A percentile compares a stretch with the other conserved stretches of the same genome.
phyloP scores from a whole-genome alignment of 2,888 invertebrate genomes.

The Thalpophila matura region DNA sequence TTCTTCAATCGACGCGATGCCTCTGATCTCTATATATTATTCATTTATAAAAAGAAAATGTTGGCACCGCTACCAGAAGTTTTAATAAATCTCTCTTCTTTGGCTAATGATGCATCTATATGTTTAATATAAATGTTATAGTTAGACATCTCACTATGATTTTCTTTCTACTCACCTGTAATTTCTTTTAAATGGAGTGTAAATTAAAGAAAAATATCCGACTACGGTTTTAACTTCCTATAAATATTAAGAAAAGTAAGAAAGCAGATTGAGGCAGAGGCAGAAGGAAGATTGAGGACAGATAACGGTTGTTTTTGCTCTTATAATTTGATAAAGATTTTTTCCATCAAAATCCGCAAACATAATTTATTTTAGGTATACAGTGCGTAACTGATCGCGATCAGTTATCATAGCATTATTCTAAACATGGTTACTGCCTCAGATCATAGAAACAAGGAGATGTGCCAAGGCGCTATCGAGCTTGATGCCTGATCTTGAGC shows the following conservation, averaged over 20 bases:
- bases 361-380: constrained; percentile 59
- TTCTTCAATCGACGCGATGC: constrained; percentile 29
- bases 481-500: no score
- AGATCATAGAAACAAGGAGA: no score
- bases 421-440: constrained; percentile 26
- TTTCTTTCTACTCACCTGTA: neutral
- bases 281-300: constrained; percentile 42
- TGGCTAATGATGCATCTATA: constrained; percentile 5
- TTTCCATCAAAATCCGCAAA: constrained; percentile 55
- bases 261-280: constrained; percentile 43
- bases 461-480: no score
- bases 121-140: neutral
- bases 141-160: neutral
- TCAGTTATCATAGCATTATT: constrained; percentile 54
- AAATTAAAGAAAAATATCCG: constrained; percentile 18
- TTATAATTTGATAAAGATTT: constrained; percentile 50
- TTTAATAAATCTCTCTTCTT: constrained; percentile 34
- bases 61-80: constrained; percentile 47
- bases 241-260: constrained; percentile 35
- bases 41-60: constrained; percentile 48
- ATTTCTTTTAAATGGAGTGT: neutral
- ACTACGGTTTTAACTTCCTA: constrained; percentile 32
- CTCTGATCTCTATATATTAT: constrained; percentile 55
- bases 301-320: constrained; percentile 42
- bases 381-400: constrained; percentile 34